Base-by-base conservation (phyloP, 2,888 invertebrate genomes). In the Encarsia formosa region DNA sequence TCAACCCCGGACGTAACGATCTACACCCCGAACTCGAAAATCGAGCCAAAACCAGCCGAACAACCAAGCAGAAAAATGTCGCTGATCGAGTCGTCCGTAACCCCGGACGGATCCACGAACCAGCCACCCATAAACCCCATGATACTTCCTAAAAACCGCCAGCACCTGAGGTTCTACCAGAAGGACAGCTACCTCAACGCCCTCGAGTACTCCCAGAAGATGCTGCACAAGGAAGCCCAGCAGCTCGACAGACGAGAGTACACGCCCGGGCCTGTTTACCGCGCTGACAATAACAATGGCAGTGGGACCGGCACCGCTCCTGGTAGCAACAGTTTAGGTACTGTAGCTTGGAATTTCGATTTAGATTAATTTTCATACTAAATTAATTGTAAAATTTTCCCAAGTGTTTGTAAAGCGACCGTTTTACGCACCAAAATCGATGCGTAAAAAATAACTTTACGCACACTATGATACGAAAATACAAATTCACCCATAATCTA, bases 121-220 rank as follows among this genome's bases (percentile, higher is more conserved):
- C n/a, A n/a, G n/a, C n/a, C n/a, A n/a, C n/a, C n/a, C n/a, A n/a
- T 32, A 2, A 24, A 48, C 29, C 47, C 50, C 0, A 54, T 54
- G 34, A 32, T 54, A 4, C 32, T 32, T 22, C 45, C 51, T 11
- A 35, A 20, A 3, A 16, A 35, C 24, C 15, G 15, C 13, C 24
- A 5, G 22, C 8, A 8, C 11, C 18, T 6, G 13, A 4, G 13
- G 18, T 19, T 15, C 26, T n/a, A 39, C 3, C 50, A 59, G n/a
- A 61, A 54, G 20, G 85, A 86, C 67, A 82, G 83, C 3, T 86
- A 85, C 63, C 69, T 86, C 59, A 81, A 84, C 35, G 85, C 85
- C 2, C 80, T 84, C 61, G 79, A 79, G 5, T 80, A 82, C 61
- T 82, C 83, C 64, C 67, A 76, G 69, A 65, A 77, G 70, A 71